Evolutionary conservation across 1,140 invertebrate species (phyloP), one percentile per base, ranked within the genome.

Genomic region (Plectrocnemia conspersa): DNA sequence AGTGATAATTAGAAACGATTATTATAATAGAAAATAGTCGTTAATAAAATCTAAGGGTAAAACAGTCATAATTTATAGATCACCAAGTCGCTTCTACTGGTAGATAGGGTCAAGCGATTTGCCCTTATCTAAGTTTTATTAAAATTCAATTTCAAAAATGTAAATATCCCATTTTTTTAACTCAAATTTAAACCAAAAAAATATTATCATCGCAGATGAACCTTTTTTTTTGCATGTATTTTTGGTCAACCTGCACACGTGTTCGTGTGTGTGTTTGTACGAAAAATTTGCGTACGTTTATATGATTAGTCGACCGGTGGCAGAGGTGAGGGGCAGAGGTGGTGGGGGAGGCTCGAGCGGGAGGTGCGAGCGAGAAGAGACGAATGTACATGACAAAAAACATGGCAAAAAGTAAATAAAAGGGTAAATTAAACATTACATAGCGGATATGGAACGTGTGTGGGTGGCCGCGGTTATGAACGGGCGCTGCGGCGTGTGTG

Each of bases 351-450:
- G 42, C 22, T 27, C 25, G 4, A 19, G 32, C 46, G 16, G 32
- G 3, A 16, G 19, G 35, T 22, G 56, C 46, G 50, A 42, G 54
- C n/a, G 49, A 33, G 54, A 22, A 32, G n/a, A 41, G 50, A 49
- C 38, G 54, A 40, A 48, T 52, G 54, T 61, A 61, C 59, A 61
- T 52, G 59, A 61, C 59, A 61, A 61, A 61, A 61, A 61, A 61
- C 59, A 56, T 56, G 59, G 59, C 59, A 61, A 61, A 61, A 61
- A 61, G 59, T 61, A 61, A 61, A 61, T 61, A 61, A 61, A 61
- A 61, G 59, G 54, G 54, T 57, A 61, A 61, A 61, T 61, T 61
- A 61, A 61, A 61, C 59, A 61, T 61, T 61, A 61, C 59, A 61
- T 61, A 57, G 58, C 58, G 58, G 58, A 60, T 60, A 60, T 61